Percentiles rank a stretch among this genome's conserved stretches.
Evolutionary conservation across 2,888 invertebrate species (phyloP).

Genomic region (Prenolepis imparis): DNA sequence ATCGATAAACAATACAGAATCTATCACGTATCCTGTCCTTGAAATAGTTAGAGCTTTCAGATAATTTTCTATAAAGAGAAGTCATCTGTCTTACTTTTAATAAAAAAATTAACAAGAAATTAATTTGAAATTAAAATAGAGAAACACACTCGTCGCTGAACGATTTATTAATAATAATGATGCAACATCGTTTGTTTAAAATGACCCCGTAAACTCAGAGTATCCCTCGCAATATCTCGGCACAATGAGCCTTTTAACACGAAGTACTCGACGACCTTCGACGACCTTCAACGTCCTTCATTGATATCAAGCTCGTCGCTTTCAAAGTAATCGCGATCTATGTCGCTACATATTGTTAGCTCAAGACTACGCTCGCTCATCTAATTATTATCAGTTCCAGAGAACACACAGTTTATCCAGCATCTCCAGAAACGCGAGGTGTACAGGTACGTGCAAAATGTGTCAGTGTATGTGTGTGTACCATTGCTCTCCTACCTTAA

Average conservation of each 20-base stretch:
- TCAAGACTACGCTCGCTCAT: slow-evolving; percentile 31
- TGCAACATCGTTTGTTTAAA: background rate
- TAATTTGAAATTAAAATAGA: background rate
- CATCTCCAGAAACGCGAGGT: slow-evolving; percentile 22
- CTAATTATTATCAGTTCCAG: slow-evolving; percentile 59
- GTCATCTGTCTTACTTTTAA: background rate
- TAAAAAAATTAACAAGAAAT: background rate
- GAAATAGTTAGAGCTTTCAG: background rate
- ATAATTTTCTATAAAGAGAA: background rate
- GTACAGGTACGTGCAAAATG: slow-evolving; percentile 16
- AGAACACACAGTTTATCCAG: slow-evolving; percentile 37
- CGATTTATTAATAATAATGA: background rate
- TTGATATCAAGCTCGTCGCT: slow-evolving; percentile 22
- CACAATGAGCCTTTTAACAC: slow-evolving; percentile 5
- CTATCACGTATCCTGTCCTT: background rate
- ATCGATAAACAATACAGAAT: background rate
- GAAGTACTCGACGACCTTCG: slow-evolving; percentile 11
- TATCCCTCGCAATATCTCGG: background rate
- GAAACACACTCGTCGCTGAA: background rate
- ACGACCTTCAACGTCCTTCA: slow-evolving; percentile 5
- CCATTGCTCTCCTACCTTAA: slow-evolving; percentile 10
- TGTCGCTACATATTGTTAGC: slow-evolving; percentile 49
- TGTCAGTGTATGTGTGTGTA: background rate
- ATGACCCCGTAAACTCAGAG: background rate
- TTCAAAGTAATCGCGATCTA: slow-evolving; percentile 50